Evolutionary conservation across 1,140 invertebrate species (phyloP).

Genomic region (Aporrectodea caliginosa): DNA sequence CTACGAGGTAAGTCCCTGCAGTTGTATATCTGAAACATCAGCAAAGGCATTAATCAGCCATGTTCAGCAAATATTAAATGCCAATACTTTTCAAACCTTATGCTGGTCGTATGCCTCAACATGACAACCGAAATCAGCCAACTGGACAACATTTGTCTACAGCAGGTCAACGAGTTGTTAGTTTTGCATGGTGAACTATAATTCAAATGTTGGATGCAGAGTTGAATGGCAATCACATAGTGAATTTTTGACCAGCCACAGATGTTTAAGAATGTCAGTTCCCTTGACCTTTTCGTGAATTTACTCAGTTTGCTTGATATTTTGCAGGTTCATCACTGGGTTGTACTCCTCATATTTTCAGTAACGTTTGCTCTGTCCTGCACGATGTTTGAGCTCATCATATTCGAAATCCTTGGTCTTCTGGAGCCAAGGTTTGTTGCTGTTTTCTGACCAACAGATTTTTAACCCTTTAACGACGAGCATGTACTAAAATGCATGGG

Average conservation of each 20-base stretch:
- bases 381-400: constrained; percentile 99
- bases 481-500: too few species aligned
- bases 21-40: constrained; percentile 26
- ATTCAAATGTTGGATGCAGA: too few species aligned
- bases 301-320: too few species aligned
- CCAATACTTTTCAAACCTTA: neutral
- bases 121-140: neutral
- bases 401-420: constrained; percentile 97
- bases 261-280: too few species aligned
- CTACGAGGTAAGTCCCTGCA: constrained; percentile 89
- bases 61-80: neutral
- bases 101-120: neutral
- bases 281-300: too few species aligned
- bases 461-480: constrained; percentile 30
- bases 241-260: too few species aligned
- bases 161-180: neutral
- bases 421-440: constrained; percentile 70
- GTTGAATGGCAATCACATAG: too few species aligned
- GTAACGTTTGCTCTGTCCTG: constrained; percentile 94
- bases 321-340: constrained; percentile 74
- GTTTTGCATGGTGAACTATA: neutral
- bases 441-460: constrained; percentile 28
- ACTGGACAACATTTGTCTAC: neutral
- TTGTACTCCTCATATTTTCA: constrained; percentile 95
- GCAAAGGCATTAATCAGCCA: neutral